Evolutionary conservation across 2,888 invertebrate species (phyloP).

Genomic region (Aplocera efformata): DNA sequence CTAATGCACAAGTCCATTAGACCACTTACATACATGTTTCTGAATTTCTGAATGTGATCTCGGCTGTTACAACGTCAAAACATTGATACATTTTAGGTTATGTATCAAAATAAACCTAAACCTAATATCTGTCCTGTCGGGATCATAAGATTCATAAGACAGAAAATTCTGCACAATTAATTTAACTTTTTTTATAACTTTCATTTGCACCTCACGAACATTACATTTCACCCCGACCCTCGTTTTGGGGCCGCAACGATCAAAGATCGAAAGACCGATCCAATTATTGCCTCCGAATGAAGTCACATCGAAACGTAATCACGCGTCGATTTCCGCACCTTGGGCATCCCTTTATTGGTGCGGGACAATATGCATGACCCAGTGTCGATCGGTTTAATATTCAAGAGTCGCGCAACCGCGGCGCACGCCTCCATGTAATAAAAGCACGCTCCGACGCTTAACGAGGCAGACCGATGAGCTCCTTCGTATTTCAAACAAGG

Average conservation of each 20-base stretch:
- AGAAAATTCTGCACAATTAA: no score
- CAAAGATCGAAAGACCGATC: conserved; percentile 1
- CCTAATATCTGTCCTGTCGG: no score
- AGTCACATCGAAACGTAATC: conserved; percentile 38
- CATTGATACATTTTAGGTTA: no score
- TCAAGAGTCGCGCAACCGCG: conserved; percentile 66
- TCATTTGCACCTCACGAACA: no score
- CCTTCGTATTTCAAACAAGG: conserved; percentile 78
- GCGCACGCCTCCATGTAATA: conserved; percentile 72
- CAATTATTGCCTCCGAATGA: neutral
- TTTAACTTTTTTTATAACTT: no score
- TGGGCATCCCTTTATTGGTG: conserved; percentile 44
- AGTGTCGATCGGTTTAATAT: conserved; percentile 68
- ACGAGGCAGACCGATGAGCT: conserved; percentile 76
- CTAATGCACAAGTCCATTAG: no score
- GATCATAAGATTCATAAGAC: no score
- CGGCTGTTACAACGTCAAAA: no score
- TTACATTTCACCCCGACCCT: no score
- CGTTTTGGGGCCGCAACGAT: conserved; percentile 3
- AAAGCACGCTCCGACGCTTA: conserved; percentile 78
- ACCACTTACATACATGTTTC: no score
- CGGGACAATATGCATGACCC: conserved; percentile 71
- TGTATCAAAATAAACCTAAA: no score
- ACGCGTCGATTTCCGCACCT: conserved; percentile 42
- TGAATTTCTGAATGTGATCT: no score